Base-by-base conservation (phyloP, 35 echinoderm and acorn worm species). In the Ophiothrix spiculata region DNA sequence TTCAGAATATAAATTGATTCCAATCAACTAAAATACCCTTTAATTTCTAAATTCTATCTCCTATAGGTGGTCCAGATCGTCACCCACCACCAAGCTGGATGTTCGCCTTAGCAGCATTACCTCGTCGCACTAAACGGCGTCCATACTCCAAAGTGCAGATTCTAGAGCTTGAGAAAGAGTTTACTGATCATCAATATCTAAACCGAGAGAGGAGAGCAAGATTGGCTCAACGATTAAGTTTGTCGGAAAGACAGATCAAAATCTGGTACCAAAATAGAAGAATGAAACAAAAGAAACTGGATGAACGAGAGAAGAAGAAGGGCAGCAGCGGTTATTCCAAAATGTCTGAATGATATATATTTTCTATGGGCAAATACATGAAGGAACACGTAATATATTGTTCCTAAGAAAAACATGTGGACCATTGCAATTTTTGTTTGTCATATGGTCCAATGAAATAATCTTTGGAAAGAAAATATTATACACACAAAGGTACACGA, bases 191-290 rank as follows among this genome's bases (percentile, higher is more conserved):
- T 37, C 90, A 97, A 83, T 97, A 97, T 77, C 82, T 97, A 28
- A 97, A 90, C 19, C 77, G 94, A 37, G 94, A 91, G 17, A 37
- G 94, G 33, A 28, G 90, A 34, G 94, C 90, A 4, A 75, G 90
- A 46, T 38, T 97, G 6, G 88, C 94, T 15, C 89, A 91, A 63
- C 81, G 76, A 15, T 75, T 97, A 8, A 89, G 86, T 75, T 56
- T 92, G 40, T 88, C 86, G 35, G 94, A 97, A 56, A 77, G 89
- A 78, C 94, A 97, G 82, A 90, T 97, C 15, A 97, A 97, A 83
- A 97, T 97, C 38, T 97, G 94, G 93, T 97, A 92, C 81, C 94
- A 97, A 76, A 97, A 97, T 73, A 76, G 94, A 25, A 74, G 94
- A 29, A 97, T 97, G 94, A 97, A 97, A 63, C 94, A 97, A 73